Base-by-base conservation (phyloP, 2,888 invertebrate genomes). In the Rhimphoctona megacephalus region DNA sequence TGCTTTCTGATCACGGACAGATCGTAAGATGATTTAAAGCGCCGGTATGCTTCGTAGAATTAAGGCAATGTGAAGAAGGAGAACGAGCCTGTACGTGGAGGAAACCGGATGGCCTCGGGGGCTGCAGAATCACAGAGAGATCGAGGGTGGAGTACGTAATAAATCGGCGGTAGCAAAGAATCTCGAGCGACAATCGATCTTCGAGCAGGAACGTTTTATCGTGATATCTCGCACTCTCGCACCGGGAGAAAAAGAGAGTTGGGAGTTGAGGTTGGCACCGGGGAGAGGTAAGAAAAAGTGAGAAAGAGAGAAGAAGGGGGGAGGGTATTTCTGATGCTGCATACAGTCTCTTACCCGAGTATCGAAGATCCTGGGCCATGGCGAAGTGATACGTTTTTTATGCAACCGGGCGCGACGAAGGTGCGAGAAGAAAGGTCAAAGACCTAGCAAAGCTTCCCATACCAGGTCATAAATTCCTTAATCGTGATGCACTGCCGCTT, bases 151-250 rank as follows among this genome's bases (percentile, higher is more conserved):
- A 87, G 88, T 85, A 88, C 82, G 87, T 88, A 88, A 88, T 89
- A 89, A 88, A 90, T 88, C 88, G 89, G 87, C 74, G 86, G 89
- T 90, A 90, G 90, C 89, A 85, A 90, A 90, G 90, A 91, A 91
- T 91, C 91, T 90, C 89, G 88, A 85, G 91, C 91, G 92, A 92
- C 91, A 91, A 92, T 91, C 92, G 92, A 92, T 91, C 88, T 89
- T 90, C 88, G 49, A 86, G 80, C 87, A 86, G 89, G 85, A 90
- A 90, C 90, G 90, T 90, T 90, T 91, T 90, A 92, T 90, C 90
- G 90, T 88, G 90, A 91, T 92, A 91, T 91, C 89, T 86, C 87
- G 83, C 87, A 81, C 78, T 86, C 85, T 89, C 87, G 72, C 86
- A 78, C 52, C 76, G 70, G 61, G 46, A 69, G 30, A 78, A 43